Evolutionary conservation across 2,113 vertebrate genomes (phyloP).

Genomic region (Mus spicilegus): DNA sequence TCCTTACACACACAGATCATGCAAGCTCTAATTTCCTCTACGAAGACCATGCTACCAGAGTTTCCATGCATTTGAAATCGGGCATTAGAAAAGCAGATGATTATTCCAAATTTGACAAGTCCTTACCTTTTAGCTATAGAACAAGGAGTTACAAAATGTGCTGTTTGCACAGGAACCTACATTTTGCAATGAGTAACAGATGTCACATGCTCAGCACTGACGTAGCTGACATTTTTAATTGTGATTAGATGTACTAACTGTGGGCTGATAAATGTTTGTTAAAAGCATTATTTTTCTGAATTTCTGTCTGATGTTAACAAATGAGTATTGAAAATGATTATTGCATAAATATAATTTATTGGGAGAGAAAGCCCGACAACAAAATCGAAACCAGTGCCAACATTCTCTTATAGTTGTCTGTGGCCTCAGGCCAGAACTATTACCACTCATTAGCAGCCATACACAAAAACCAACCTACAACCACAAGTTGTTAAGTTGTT

Average conservation of each 20-base stretch:
- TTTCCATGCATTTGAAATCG: conserved; percentile 37
- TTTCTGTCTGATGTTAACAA: conserved; percentile 19
- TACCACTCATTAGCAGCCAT: neutral
- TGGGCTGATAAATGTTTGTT: neutral
- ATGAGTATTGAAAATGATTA: conserved; percentile 34
- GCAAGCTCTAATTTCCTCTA: conserved; percentile 45
- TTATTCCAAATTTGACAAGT: conserved; percentile 30
- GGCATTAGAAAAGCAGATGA: neutral
- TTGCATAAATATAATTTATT: conserved; percentile 9
- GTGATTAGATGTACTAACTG: neutral
- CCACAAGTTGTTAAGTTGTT: neutral
- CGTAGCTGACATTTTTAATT: neutral
- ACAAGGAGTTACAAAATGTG: neutral
- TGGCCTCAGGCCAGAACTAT: neutral
- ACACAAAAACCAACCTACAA: neutral
- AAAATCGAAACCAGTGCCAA: neutral
- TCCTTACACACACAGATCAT: neutral
- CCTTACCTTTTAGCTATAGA: neutral
- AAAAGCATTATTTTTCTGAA: conserved; percentile 42
- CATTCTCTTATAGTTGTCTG: neutral
- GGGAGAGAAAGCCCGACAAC: neutral
- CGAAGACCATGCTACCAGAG: neutral
- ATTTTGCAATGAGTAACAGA: neutral
- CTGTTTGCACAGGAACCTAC: neutral
- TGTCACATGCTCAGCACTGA: neutral